phyloP scores from a whole-genome alignment of 2,888 invertebrate genomes.

The Oscheius sp. region DNA sequence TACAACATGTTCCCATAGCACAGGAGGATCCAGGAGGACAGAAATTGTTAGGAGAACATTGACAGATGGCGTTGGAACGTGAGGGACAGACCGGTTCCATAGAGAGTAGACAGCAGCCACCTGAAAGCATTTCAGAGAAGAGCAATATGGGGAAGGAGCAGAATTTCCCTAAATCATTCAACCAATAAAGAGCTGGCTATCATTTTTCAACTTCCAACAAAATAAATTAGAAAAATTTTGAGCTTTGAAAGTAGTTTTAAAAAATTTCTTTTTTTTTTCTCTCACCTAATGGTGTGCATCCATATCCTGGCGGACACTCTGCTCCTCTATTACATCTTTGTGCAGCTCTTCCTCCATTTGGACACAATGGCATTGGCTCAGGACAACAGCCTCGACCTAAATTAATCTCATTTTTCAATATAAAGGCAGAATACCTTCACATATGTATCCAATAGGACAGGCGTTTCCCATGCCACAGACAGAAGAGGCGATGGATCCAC shows the following conservation, averaged over 20 bases:
- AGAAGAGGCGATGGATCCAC: constrained; percentile 57
- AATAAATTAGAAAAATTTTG: background rate
- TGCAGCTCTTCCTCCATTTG: constrained; percentile 63
- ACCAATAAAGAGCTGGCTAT: background rate
- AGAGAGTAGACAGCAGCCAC: constrained; percentile 67
- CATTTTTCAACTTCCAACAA: background rate
- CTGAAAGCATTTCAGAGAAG: no score
- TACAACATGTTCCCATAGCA: constrained; percentile 67
- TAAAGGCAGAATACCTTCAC: constrained; percentile 50
- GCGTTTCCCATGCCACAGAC: constrained; percentile 65
- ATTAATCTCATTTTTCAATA: background rate
- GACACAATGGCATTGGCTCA: constrained; percentile 67
- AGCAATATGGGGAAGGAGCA: no score
- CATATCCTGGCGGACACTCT: constrained; percentile 67
- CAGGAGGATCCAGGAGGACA: constrained; percentile 66
- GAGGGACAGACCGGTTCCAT: constrained; percentile 61
- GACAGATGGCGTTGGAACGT: constrained; percentile 63
- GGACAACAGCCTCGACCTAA: constrained; percentile 66
- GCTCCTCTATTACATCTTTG: constrained; percentile 61
- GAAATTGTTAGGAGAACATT: constrained; percentile 65
- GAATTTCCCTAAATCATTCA: background rate
- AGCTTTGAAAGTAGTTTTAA: background rate
- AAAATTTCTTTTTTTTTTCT: background rate
- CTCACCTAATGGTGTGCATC: constrained; percentile 59
- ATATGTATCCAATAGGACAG: constrained; percentile 64